Evolutionary conservation across 2,888 invertebrate species (phyloP), one percentile per base, ranked within the genome.

Genomic region (Oxystoma pomonae): DNA sequence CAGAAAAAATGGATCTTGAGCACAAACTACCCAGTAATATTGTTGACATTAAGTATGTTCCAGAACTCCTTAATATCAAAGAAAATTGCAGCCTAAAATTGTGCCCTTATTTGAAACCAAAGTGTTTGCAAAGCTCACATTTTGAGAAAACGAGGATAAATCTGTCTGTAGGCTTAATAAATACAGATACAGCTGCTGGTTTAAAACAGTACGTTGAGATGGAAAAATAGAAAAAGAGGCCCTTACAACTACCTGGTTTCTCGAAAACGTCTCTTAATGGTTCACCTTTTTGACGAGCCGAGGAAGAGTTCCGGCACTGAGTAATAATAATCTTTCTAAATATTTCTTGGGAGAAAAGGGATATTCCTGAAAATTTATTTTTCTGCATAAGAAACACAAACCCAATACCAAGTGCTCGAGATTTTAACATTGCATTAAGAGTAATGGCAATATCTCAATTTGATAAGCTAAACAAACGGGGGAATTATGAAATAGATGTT

Each of bases 201-300:
- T 35, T 35, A 35, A 35, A 12, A 35, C 35, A 35, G 35, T 35
- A 12, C 12, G 35, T 35, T 35, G 35, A 35, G 12, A 35, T 35
- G 35, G 35, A 35, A 35, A 35, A 9, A 56, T 62, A 9, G 65
- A 69, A 58, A 66, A 62, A 35, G 61, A 61, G 52, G 68, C 68
- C 64, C 55, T 63, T 49, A 72, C 70, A 18, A 70, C 71, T 49
- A 70, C 70, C 7, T 72, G 69, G 71, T 72, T 70, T 62, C 21
- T 70, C 9, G 67, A 70, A 62, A 52, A 63, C 21, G 57, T 71
- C 9, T 69, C 66, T 57, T 63, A 69, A 55, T 72, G 71, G 69
- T 70, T 71, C 59, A 50, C 35, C 19, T 57, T 72, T 20, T 70
- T 72, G 69, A 70, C 71, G 51, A 69, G 65, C 51, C 51, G 70